These are phyloP conservation scores for Phyllotreta cruciferae DNA, from an alignment of 2,888 invertebrate species.

Conservation along the genomic window DNA sequence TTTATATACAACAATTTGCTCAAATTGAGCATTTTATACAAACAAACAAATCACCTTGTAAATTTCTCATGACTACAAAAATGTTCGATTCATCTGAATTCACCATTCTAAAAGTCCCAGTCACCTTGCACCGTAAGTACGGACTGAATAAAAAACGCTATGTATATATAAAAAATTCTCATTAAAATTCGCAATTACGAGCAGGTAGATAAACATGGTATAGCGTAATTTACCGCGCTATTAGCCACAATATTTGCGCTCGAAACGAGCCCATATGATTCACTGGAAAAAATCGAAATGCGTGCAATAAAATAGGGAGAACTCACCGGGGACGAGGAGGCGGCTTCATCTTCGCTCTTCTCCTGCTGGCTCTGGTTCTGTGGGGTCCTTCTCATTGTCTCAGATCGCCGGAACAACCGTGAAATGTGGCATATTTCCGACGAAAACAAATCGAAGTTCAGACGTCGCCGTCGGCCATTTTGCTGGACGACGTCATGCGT, in stretches of 20 bases:
- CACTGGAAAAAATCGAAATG: constrained; percentile 19
- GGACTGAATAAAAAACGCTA: no score
- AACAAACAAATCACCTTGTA: no score
- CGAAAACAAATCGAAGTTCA: constrained; percentile 10
- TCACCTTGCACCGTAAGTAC: no score
- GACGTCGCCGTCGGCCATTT: constrained; percentile 42
- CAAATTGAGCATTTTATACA: no score
- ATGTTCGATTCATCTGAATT: no score
- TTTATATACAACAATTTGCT: no score
- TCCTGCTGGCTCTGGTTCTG: constrained; percentile 56
- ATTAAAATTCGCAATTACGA: constrained; percentile 1
- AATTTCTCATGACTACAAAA: no score
- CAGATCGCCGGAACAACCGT: constrained; percentile 32
- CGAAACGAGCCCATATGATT: constrained; percentile 26
- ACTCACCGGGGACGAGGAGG: constrained; percentile 64
- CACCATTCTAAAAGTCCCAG: no score
- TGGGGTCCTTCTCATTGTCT: constrained; percentile 52
- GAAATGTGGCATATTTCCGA: constrained; percentile 10
- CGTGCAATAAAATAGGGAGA: constrained; percentile 9
- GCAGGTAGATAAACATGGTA: not conserved
- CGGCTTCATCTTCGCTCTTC: constrained; percentile 64
- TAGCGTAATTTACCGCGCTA: not conserved
- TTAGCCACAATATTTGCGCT: not conserved
- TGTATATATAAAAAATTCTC: not conserved
- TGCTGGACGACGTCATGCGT: constrained; percentile 36